phyloP scores from a whole-genome alignment of 35 echinoderm and acorn worm species.

The Chiridota heheva region DNA sequence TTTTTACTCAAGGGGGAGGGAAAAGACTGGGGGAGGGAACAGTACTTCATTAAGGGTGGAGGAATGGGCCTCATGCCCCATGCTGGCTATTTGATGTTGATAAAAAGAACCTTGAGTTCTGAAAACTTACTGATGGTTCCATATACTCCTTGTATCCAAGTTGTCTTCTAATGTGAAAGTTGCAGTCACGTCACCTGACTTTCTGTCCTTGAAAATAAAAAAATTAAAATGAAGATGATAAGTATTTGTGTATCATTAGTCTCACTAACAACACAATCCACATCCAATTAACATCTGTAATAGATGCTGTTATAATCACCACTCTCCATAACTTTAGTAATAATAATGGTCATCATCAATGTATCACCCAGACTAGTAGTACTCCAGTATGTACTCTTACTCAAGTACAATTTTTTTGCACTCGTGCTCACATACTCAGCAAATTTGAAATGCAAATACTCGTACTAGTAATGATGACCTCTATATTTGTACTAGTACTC shows the following conservation, averaged over 20 bases:
- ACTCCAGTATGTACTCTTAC: too few species aligned
- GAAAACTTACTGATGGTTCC: conserved; percentile 77
- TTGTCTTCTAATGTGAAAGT: conserved; percentile 70
- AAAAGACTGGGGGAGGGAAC: too few species aligned
- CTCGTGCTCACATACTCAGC: too few species aligned
- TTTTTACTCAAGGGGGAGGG: too few species aligned
- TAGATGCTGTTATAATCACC: neutral
- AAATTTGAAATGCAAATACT: too few species aligned
- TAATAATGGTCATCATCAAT: neutral
- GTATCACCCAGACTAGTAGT: neutral
- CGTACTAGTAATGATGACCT: too few species aligned
- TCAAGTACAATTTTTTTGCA: too few species aligned
- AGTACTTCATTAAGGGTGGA: too few species aligned
- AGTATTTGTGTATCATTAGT: neutral
- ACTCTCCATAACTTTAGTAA: neutral
- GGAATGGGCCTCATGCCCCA: too few species aligned
- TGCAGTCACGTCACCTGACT: conserved; percentile 42
- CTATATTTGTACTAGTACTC: too few species aligned
- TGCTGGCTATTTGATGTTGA: too few species aligned
- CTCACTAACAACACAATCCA: neutral
- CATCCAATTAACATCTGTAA: neutral
- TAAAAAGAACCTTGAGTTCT: too few species aligned
- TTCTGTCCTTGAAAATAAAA: conserved; percentile 10
- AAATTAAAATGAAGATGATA: neutral
- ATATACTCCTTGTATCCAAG: conserved; percentile 74